These are phyloP conservation scores for Boleophthalmus pectinirostris DNA, from an alignment of 2,113 vertebrate genomes.

Conservation along the genomic window DNA sequence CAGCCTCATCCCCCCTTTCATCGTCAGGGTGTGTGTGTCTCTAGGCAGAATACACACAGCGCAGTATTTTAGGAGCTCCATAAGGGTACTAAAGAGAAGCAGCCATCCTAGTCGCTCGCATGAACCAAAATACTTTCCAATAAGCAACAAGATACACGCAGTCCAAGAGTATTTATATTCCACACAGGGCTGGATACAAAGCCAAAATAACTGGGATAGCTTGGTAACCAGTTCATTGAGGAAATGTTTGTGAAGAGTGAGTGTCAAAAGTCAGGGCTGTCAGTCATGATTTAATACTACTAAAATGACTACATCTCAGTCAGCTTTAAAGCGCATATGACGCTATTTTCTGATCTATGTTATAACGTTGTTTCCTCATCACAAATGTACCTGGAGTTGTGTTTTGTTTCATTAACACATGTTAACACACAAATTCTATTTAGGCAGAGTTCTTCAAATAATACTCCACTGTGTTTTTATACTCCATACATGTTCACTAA, in stretches of 20 bases:
- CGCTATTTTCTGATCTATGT: too few relatives aligned
- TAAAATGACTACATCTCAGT: too few relatives aligned
- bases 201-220: not conserved
- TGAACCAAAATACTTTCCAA: slow-evolving; percentile 11
- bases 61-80: slow-evolving; percentile 61
- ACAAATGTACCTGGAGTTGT: too few relatives aligned
- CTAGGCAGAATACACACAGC: slow-evolving; percentile 58
- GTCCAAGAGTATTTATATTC: slow-evolving; percentile 2
- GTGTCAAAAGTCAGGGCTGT: too few relatives aligned
- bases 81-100: slow-evolving; percentile 35
- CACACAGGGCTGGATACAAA: not conserved
- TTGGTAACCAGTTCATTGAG: not conserved
- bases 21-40: slow-evolving; percentile 52
- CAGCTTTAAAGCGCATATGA: too few relatives aligned
- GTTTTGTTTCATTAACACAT: too few relatives aligned
- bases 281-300: too few relatives aligned
- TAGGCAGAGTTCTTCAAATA: too few relatives aligned
- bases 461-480: too few relatives aligned
- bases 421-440: too few relatives aligned
- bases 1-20: slow-evolving; percentile 53
- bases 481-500: too few relatives aligned
- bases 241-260: not conserved
- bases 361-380: too few relatives aligned
- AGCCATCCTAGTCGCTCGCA: not conserved
- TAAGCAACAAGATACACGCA: not conserved